phyloP scores from a whole-genome alignment of 1,140 invertebrate genomes.

The Pseudoatta argentina region DNA sequence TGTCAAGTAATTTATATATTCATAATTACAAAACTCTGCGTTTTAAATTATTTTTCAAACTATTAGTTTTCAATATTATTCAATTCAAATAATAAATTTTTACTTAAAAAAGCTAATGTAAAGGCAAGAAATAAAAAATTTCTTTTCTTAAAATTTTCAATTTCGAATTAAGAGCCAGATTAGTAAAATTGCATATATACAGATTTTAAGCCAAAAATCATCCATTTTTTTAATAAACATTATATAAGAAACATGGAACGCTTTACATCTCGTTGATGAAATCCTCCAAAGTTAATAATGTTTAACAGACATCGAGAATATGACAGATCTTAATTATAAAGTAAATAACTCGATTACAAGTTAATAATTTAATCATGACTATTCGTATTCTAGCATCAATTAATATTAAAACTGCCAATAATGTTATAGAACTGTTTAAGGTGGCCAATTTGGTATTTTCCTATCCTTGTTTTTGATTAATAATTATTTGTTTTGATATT shows the following conservation, averaged over 20 bases:
- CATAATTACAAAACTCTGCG: background rate
- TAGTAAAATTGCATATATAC: background rate
- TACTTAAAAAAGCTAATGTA: background rate
- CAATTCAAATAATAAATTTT: background rate
- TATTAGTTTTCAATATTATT: background rate
- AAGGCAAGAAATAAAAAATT: background rate
- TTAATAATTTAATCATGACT: constrained; percentile 69
- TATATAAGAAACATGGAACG: constrained; percentile 4
- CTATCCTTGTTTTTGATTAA: too few relatives aligned
- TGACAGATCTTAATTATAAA: constrained; percentile 69
- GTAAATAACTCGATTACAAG: constrained; percentile 69
- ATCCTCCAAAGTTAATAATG: constrained; percentile 68
- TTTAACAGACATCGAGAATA: constrained; percentile 64
- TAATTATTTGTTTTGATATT: too few relatives aligned
- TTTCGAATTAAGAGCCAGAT: background rate
- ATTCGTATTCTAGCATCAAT: constrained; percentile 58
- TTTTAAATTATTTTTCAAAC: background rate
- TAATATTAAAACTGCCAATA: background rate
- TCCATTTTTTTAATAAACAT: constrained; percentile 38
- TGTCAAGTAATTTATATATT: background rate
- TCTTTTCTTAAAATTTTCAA: background rate
- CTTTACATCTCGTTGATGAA: constrained; percentile 52
- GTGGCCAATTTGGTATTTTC: too few relatives aligned
- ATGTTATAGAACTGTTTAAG: too few relatives aligned
- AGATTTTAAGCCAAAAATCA: background rate